Evolutionary conservation across 2,888 invertebrate genomes (phyloP), one percentile per base, ranked within the genome.

Genomic region (Silvanus unidentatus): DNA sequence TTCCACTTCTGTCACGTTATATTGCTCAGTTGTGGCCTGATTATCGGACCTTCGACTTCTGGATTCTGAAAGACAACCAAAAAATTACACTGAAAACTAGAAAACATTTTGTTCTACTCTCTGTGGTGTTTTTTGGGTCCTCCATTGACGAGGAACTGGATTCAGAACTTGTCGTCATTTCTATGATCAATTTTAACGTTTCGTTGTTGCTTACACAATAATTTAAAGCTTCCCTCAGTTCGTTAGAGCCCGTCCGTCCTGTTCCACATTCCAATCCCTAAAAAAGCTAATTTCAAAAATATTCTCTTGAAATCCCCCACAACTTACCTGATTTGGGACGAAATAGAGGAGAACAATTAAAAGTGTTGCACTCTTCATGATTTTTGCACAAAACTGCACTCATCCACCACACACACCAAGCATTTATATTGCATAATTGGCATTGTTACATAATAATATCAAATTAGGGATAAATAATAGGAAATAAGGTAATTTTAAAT

Each of bases 261-360:
- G 66, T 52, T 2, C 65, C 66, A 54, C 69, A 69, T 53, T 70
- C 64, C 32, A 71, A 53, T 8, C 62, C 61, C 69, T 70, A 39
- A 39, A 48, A 48, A n/a, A n/a, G n/a, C n/a, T n/a, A n/a, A n/a
- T n/a, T 37, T 15, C 11, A 15, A 4, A 37, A 32, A 12, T 12
- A 8, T 32, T 12, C 13, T 32, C 4, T 5, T 32, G n/a, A 32
- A 32, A 32, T 32, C 11, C 3, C 13, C 3, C 22, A 5, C 12
- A 32, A 11, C n/a, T 32, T 32, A 32, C 32, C 3, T 32, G n/a
- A 5, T 3, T n/a, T 12, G 4, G 32, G 3, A 5, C 3, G n/a
- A 32, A 11, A 12, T 11, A 32, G 11, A 9, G n/a, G 32, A n/a
- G 3, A 32, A 32, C n/a, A 3, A 12, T 3, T 32, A 32, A 11